phyloP scores from a whole-genome alignment of 1,140 invertebrate genomes.

The Drosophila orosa region DNA sequence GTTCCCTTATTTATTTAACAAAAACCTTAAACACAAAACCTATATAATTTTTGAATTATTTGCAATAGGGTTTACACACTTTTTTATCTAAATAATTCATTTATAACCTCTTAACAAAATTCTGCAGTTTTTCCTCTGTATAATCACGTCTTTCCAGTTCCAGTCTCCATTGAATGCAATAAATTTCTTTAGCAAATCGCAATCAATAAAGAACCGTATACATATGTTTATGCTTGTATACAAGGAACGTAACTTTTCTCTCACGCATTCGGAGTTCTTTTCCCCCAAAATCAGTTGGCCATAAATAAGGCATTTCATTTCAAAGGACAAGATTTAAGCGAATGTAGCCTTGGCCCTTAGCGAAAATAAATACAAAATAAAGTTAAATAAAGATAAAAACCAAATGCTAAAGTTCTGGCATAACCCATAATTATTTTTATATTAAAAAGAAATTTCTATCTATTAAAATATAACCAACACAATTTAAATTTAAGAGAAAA shows the following conservation, averaged over 20 bases:
- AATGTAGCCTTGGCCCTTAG: neutral
- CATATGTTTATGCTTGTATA: constrained; percentile 16
- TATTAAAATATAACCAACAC: neutral
- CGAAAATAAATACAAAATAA: neutral
- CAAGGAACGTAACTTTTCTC: neutral
- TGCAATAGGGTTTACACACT: no score
- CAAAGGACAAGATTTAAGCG: constrained; percentile 3
- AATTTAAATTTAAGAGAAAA: neutral
- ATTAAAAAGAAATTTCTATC: neutral
- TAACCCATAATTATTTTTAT: neutral
- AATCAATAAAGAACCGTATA: constrained; percentile 31
- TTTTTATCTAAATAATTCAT: no score
- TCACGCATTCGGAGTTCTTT: constrained; percentile 6
- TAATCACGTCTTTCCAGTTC: neutral
- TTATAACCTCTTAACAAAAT: neutral
- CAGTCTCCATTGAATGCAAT: constrained; percentile 26
- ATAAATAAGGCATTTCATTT: constrained; percentile 15
- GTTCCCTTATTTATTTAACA: no score
- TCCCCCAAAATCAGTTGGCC: neutral
- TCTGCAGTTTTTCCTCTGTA: no score
- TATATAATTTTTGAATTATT: neutral
- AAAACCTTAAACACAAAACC: no score
- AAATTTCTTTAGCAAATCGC: constrained; percentile 32
- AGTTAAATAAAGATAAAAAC: neutral
- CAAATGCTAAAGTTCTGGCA: no score